phyloP scores from a whole-genome alignment of 2,113 vertebrate genomes.

The Tyrannus savana region DNA sequence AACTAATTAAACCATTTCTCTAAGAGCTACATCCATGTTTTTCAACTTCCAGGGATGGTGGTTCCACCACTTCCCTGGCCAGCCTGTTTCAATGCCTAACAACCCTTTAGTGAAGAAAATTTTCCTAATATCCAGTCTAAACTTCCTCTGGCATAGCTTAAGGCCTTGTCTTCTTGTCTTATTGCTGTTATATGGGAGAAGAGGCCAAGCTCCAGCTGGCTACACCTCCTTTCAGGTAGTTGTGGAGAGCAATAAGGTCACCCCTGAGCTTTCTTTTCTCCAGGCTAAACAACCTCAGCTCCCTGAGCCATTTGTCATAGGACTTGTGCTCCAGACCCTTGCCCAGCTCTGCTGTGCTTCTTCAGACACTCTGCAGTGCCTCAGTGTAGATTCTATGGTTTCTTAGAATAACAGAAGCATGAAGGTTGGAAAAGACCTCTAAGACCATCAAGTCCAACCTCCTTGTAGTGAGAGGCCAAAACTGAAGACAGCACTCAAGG shows the following conservation, averaged over 20 bases:
- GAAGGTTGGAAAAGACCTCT: background rate
- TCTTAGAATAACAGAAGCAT: background rate
- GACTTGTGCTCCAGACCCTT: background rate
- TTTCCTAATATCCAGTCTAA: background rate
- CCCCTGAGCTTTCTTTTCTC: background rate
- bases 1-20: background rate
- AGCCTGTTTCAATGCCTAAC: background rate
- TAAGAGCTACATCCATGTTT: background rate
- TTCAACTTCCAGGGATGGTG: background rate
- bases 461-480: background rate
- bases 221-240: background rate
- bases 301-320: background rate
- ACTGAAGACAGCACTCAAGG: no score
- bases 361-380: background rate
- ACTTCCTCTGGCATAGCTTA: background rate
- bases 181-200: fast-evolving
- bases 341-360: background rate
- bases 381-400: background rate
- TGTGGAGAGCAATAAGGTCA: background rate
- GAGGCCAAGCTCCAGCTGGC: background rate
- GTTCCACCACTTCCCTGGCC: background rate
- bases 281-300: background rate
- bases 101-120: background rate
- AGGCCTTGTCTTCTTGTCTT: background rate
- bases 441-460: background rate